Conservation (phyloP, 2,888 invertebrate species). For the Coelogynopora nodosa region DNA sequence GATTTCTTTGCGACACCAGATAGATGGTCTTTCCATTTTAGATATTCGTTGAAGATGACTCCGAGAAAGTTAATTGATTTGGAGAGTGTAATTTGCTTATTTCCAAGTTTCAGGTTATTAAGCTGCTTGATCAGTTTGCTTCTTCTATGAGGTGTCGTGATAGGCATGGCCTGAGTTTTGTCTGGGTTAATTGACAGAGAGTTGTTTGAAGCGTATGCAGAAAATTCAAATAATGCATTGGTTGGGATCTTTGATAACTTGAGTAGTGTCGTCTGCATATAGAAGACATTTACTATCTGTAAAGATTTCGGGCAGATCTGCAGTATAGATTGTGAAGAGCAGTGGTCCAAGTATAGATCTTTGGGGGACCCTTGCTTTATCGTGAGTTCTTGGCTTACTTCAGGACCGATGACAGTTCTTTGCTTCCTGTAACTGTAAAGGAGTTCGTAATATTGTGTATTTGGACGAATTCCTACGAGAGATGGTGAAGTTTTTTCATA, state of each 20-base stretch:
- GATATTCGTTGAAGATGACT: background rate
- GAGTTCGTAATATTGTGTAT: background rate
- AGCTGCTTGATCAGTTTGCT: background rate
- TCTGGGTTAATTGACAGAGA: slow-evolving; percentile 19
- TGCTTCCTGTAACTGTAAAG: slow-evolving; percentile 11
- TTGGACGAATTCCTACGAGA: background rate
- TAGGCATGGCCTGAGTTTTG: background rate
- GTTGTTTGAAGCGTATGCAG: background rate
- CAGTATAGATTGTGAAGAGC: background rate
- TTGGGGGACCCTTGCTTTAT: background rate
- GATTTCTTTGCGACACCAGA: slow-evolving; percentile 12
- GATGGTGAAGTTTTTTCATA: background rate
- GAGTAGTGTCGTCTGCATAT: slow-evolving; percentile 6
- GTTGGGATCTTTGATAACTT: slow-evolving; percentile 17
- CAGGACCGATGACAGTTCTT: background rate
- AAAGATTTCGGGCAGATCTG: background rate
- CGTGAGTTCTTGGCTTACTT: background rate
- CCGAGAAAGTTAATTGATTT: background rate
- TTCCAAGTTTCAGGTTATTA: background rate
- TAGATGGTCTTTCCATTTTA: slow-evolving; percentile 14
- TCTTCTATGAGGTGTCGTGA: background rate
- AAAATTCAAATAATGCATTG: slow-evolving; percentile 4
- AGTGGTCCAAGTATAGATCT: background rate
- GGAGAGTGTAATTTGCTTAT: background rate
- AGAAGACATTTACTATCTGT: slow-evolving; percentile 1